Evolutionary conservation across 2,113 vertebrate species (phyloP).

Genomic region (Dunckerocampus dactyliophorus): DNA sequence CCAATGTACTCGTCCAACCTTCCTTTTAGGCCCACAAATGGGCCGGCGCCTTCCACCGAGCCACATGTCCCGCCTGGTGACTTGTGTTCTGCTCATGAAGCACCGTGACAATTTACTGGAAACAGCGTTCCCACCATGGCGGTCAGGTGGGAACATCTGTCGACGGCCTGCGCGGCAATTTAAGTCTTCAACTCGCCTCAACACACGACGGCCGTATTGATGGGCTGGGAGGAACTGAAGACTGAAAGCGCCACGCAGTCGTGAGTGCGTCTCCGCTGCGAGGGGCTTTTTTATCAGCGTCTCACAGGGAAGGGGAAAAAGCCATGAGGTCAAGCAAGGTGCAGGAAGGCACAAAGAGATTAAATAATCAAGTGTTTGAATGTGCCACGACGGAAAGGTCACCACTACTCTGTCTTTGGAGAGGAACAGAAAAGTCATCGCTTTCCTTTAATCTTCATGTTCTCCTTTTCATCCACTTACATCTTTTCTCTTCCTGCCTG

Average conservation of each 20-base stretch:
- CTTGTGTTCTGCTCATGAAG: too few species aligned
- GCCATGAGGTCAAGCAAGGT: constrained; percentile 12
- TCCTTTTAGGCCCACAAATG: too few species aligned
- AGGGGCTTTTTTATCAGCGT: not conserved
- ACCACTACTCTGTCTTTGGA: not conserved
- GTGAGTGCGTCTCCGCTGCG: not conserved
- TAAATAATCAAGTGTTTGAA: constrained; percentile 19
- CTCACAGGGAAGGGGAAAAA: not conserved
- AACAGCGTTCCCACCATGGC: too few species aligned
- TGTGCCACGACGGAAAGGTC: constrained; percentile 40
- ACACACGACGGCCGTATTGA: constrained; percentile 71
- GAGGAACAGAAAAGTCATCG: not conserved
- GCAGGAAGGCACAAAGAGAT: constrained; percentile 21
- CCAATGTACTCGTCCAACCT: too few species aligned
- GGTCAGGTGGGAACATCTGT: not conserved
- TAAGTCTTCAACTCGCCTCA: constrained; percentile 81
- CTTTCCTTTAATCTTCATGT: not conserved
- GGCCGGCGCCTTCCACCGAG: too few species aligned
- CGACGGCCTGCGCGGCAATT: constrained; percentile 75
- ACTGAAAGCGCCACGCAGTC: constrained; percentile 79
- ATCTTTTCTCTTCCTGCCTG: not conserved
- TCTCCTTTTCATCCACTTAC: not conserved
- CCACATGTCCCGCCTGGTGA: too few species aligned
- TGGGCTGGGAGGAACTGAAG: constrained; percentile 81
- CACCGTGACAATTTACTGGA: too few species aligned